Evolutionary conservation across 1,140 invertebrate species (phyloP), one percentile per base, ranked within the genome.

Genomic region (Parasteatoda tepidariorum): DNA sequence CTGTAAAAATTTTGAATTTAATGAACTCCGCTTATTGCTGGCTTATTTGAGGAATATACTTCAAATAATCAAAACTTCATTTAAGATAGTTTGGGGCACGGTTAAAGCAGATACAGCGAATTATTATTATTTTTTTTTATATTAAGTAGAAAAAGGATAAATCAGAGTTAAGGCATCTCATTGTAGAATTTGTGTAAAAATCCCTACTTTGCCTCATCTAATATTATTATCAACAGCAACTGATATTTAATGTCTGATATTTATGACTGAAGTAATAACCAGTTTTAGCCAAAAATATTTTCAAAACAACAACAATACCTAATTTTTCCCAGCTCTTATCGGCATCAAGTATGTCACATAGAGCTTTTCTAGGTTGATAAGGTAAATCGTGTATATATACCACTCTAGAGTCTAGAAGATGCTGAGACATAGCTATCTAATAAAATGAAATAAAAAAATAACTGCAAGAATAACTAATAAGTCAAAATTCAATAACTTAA

Each of bases 351-450:
- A 95, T 91, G 87, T 92, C 90, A 87, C 94, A 95, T 24, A 97
- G 87, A 86, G 93, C 90, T 74, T 91, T 91, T 76, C 93, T 90
- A 86, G 92, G 91, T 26, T 89, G 86, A 86, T 92, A 93, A 7
- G 95, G 94, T 70, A 96, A 88, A 57, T 95, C 89, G 86, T 95
- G 94, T 86, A 95, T 91, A 88, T 93, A 94, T n/a, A n/a, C n/a
- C n/a, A n/a, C n/a, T n/a, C n/a, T n/a, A n/a, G n/a, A n/a, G n/a
- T n/a, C n/a, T n/a, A n/a, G n/a, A n/a, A n/a, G n/a, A n/a, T n/a
- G n/a, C n/a, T n/a, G n/a, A n/a, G n/a, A n/a, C n/a, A n/a, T n/a
- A n/a, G n/a, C n/a, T n/a, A n/a, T n/a, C n/a, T n/a, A n/a, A n/a
- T n/a, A n/a, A n/a, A n/a, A n/a, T n/a, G n/a, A n/a, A n/a, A n/a